Conservation (phyloP, 2,797 vertebrate genomes). For the Calcarius lapponicus region DNA sequence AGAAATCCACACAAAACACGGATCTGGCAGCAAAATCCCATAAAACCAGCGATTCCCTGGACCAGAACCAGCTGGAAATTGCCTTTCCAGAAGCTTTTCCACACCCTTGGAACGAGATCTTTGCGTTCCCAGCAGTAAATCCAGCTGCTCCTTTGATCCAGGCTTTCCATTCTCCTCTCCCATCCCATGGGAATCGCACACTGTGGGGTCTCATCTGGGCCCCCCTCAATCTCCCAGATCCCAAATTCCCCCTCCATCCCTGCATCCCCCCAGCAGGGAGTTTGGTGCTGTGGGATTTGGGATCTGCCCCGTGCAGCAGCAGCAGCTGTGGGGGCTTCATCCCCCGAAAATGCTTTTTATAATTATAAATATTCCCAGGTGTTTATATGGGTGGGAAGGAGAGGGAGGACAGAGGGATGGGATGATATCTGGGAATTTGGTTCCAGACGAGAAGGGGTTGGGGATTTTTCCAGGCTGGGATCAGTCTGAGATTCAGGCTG, state of each 20-base stretch:
- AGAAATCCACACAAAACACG: rapidly evolving
- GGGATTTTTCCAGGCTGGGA: rapidly evolving
- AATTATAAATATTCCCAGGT: background rate
- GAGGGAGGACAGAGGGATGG: background rate
- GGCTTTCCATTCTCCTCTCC: background rate
- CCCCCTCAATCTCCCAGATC: background rate
- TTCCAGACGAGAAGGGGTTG: rapidly evolving
- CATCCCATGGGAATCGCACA: rapidly evolving
- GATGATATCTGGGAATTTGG: background rate
- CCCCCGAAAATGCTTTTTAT: rapidly evolving
- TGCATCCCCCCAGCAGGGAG: background rate
- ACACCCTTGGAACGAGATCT: background rate
- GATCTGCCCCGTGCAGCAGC: background rate
- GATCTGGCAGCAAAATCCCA: rapidly evolving
- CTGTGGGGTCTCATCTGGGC: rapidly evolving
- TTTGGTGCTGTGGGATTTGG: background rate
- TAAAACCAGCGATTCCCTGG: rapidly evolving
- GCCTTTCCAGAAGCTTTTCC: background rate
- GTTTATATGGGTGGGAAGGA: background rate
- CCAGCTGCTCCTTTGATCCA: rapidly evolving
- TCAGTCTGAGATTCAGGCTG: background rate
- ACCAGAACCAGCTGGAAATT: background rate
- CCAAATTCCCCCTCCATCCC: background rate
- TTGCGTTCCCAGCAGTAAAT: background rate
- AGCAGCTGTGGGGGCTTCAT: rapidly evolving